These are phyloP conservation scores for Sparus aurata DNA, from an alignment of 2,797 vertebrate species.

Conservation along the genomic window DNA sequence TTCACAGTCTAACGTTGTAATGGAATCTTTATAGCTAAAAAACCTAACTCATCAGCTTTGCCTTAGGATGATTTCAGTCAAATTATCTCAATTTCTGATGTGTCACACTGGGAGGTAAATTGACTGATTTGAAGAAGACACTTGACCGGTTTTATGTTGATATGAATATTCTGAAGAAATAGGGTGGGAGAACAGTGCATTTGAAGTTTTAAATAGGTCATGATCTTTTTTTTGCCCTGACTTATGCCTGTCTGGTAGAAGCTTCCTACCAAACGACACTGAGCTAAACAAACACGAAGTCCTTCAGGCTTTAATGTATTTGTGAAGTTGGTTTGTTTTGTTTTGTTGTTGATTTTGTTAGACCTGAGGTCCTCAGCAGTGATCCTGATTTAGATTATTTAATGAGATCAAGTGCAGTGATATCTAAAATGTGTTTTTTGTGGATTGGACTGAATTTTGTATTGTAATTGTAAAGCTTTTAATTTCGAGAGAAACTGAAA, in stretches of 20 bases:
- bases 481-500: too few relatives aligned
- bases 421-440: background rate
- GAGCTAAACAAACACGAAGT: background rate
- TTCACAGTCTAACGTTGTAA: background rate
- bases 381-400: background rate
- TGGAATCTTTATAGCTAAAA: background rate
- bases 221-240: background rate
- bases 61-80: background rate
- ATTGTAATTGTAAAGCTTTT: background rate
- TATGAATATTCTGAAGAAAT: background rate
- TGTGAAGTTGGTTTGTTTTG: background rate
- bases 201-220: background rate
- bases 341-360: background rate
- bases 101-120: background rate
- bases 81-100: background rate
- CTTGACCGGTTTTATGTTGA: background rate
- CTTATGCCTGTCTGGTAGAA: background rate
- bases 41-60: background rate
- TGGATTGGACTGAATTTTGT: background rate
- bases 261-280: background rate
- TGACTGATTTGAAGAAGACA: background rate
- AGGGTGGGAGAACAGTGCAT: background rate
- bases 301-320: background rate
- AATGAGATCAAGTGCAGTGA: too few relatives aligned
- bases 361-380: background rate